phyloP scores from a whole-genome alignment of 1,140 invertebrate genomes.

The Cephus cinctus region DNA sequence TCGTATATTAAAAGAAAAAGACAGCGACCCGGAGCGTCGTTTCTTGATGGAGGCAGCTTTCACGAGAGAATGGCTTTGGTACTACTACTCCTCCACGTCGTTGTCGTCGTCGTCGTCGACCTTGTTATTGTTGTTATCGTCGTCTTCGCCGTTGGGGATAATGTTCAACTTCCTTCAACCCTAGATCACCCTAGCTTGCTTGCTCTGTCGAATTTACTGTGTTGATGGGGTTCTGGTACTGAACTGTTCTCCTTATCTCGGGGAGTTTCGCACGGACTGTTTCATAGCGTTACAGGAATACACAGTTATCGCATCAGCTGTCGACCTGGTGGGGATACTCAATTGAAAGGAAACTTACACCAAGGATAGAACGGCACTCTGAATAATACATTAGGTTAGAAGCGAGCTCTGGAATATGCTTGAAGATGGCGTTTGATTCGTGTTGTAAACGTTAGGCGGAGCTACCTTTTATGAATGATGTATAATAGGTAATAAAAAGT shows the following conservation, averaged over 20 bases:
- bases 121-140: background rate
- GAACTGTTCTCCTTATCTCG: background rate
- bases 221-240: background rate
- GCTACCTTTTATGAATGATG: too few relatives aligned
- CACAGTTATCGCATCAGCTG: slow-evolving; percentile 27
- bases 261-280: background rate
- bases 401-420: too few relatives aligned
- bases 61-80: too few relatives aligned
- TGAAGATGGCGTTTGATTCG: too few relatives aligned
- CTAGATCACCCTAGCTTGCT: background rate
- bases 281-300: slow-evolving; percentile 1
- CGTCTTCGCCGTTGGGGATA: slow-evolving; percentile 1
- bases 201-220: background rate
- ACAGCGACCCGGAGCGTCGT: too few relatives aligned
- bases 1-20: slow-evolving; percentile 4
- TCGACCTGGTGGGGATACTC: background rate
- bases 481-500: too few relatives aligned
- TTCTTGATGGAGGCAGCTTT: too few relatives aligned
- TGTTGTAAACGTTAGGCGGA: too few relatives aligned
- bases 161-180: background rate
- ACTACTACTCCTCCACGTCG: too few relatives aligned
- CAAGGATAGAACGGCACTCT: background rate
- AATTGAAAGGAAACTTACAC: slow-evolving; percentile 7
- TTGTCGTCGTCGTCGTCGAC: too few relatives aligned
- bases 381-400: background rate